phyloP scores from a whole-genome alignment of 37 sponge, comb jelly and placozoan genomes.

The Amphimedon queenslandica region DNA sequence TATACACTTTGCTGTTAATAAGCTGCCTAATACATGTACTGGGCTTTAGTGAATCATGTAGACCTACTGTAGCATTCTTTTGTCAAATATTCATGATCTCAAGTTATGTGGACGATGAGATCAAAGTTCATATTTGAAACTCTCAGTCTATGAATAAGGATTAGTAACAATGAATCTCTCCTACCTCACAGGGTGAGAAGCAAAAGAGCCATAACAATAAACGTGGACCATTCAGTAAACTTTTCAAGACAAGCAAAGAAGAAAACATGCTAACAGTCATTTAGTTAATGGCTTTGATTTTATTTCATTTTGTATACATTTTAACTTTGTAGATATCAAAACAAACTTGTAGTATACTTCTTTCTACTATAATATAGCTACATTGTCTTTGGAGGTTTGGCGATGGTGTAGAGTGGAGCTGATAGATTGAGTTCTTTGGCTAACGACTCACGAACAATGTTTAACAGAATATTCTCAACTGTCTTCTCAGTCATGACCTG shows the following conservation, averaged over 20 bases:
- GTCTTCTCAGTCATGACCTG: conserved; percentile 36
- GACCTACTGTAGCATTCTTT: too few relatives aligned
- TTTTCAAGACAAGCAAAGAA: not conserved
- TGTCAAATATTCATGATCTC: too few relatives aligned
- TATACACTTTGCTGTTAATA: too few relatives aligned
- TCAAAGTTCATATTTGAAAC: too few relatives aligned
- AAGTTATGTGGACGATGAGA: too few relatives aligned
- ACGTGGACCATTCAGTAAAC: not conserved
- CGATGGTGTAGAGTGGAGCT: conserved; percentile 26
- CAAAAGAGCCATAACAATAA: too few relatives aligned
- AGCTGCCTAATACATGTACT: too few relatives aligned
- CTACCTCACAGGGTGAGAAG: too few relatives aligned
- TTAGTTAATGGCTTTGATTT: not conserved
- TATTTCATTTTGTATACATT: not conserved
- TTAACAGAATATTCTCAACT: conserved; percentile 61
- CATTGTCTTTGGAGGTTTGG: conserved; percentile 21
- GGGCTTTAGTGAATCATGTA: too few relatives aligned
- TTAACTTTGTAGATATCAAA: too few relatives aligned
- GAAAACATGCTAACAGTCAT: not conserved
- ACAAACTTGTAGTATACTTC: not conserved
- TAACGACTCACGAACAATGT: conserved; percentile 54
- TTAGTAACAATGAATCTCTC: too few relatives aligned
- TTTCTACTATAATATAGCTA: not conserved
- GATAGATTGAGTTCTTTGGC: conserved; percentile 48
- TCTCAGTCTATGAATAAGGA: too few relatives aligned